Evolutionary conservation across 2,113 vertebrate species (phyloP).

Genomic region (Tetrao urogallus): DNA sequence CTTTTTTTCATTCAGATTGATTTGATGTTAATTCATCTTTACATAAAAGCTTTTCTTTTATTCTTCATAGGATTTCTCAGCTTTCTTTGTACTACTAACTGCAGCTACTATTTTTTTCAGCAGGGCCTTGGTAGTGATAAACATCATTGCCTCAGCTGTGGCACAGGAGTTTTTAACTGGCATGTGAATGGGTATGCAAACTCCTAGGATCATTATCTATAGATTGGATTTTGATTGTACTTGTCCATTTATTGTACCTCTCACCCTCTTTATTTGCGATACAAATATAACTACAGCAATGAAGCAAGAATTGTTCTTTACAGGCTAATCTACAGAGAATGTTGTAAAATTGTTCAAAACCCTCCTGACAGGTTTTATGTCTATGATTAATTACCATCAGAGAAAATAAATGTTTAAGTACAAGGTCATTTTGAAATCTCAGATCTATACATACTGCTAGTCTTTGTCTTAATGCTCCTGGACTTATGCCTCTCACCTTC

Average conservation of each 20-base stretch:
- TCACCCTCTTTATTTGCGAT: not conserved
- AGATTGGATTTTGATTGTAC: not conserved
- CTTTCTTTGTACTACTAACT: not conserved
- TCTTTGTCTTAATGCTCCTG: not conserved
- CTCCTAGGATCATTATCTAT: not conserved
- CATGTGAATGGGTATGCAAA: not conserved
- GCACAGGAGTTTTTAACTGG: not conserved
- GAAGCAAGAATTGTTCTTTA: not conserved
- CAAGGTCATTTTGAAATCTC: not conserved
- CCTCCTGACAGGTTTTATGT: not conserved
- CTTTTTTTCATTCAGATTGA: not conserved
- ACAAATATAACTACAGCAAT: not conserved
- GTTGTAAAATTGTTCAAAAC: not conserved
- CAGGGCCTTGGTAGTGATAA: not conserved
- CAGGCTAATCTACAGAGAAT: not conserved
- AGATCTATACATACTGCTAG: not conserved
- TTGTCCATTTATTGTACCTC: not conserved
- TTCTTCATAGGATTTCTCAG: not conserved
- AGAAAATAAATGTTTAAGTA: not conserved
- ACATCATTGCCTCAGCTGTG: not conserved
- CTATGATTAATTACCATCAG: conserved; percentile 16
- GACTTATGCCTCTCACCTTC: not conserved
- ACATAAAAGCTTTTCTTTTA: not conserved
- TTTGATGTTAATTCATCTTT: not conserved
- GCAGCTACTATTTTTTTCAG: not conserved